Evolutionary conservation across 2,113 vertebrate genomes (phyloP).

Genomic region (Mola mola): DNA sequence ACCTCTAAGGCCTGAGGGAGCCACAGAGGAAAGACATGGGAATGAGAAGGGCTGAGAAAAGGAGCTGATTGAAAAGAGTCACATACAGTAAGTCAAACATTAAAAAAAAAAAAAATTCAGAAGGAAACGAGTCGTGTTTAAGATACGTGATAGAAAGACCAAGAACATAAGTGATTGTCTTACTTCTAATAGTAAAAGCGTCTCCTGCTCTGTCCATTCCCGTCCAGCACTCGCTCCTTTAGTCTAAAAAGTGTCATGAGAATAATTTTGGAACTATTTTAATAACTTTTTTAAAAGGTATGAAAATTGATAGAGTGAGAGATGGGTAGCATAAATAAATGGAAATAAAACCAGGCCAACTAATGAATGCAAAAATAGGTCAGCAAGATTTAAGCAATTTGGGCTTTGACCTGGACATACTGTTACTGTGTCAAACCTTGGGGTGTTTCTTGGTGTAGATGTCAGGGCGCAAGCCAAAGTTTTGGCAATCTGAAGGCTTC

Average conservation of each 20-base stretch:
- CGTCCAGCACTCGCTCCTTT: slow-evolving; percentile 94
- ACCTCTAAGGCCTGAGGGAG: slow-evolving; percentile 90
- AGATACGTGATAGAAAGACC: background rate
- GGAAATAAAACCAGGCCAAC: background rate
- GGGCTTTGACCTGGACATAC: too few species aligned
- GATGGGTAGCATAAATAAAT: background rate
- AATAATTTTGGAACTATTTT: background rate
- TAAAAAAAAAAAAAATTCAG: background rate
- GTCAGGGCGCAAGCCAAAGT: slow-evolving; percentile 93
- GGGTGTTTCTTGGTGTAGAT: slow-evolving; percentile 95
- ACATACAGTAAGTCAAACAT: background rate
- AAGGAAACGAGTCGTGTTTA: background rate
- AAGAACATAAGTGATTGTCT: slow-evolving; percentile 26
- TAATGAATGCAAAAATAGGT: background rate
- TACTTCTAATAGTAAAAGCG: slow-evolving; percentile 92
- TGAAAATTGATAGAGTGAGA: background rate
- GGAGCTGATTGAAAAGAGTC: too few species aligned
- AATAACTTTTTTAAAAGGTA: background rate
- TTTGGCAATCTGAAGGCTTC: slow-evolving; percentile 92
- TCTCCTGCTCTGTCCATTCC: slow-evolving; percentile 98
- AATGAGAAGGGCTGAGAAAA: background rate
- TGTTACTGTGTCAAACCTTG: slow-evolving; percentile 83
- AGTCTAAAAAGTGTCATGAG: slow-evolving; percentile 77
- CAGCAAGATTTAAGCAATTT: too few species aligned
- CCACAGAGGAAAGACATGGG: too few species aligned